Base-by-base conservation (phyloP, 37 sponge, comb jelly and placozoan species). In the Haliclona indistincta region DNA sequence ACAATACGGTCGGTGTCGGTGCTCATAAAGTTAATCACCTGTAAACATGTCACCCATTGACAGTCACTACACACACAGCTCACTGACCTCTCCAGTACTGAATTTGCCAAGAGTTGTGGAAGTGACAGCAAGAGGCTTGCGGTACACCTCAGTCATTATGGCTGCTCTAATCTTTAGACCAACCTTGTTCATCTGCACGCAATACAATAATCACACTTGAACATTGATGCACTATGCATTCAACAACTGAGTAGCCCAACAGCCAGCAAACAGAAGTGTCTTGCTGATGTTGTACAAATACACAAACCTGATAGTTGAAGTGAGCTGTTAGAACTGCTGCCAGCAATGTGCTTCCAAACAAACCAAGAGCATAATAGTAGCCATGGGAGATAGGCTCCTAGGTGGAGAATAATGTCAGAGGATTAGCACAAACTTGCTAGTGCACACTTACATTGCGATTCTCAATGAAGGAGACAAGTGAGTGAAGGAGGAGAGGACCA, bases 21-120 rank as follows among this genome's bases (percentile, higher is more conserved):
- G 32, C 96, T 93, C 91, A 95, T 95, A 53, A 90, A 95, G 71
- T 98, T 95, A 26, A 93, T 84, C 28, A 96, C 80, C 88, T 92
- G 61, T 26, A 17, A 10, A 47, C 10, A 47, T 17, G 51, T 15
- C 10, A 47, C 51, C 51, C 10, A 10, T 47, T 15, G 51, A 17
- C 15, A 47, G 15, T 47, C 15, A 15, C 51, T 47, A 17, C 51
- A 47, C 51, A 47, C 51, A 10, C 15, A 47, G 13, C 15, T 47
- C 51, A 17, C 51, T 67, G 43, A 88, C 82, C 67, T 92, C 76
- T 74, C 99, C 99, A 49, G 89, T 95, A 13, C 82, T 81, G 58
- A 89, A 98, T 36, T 63, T 44, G 11, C 76, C 71, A 10, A 98
- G 64, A 19, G 71, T 67, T 4, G 85, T 78, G 19, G 76, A 56